A percentile compares a stretch with the other conserved stretches of the same genome.
Conservation (phyloP, 92 coral and sea anemone species). For the Epizoanthus scotinus region DNA sequence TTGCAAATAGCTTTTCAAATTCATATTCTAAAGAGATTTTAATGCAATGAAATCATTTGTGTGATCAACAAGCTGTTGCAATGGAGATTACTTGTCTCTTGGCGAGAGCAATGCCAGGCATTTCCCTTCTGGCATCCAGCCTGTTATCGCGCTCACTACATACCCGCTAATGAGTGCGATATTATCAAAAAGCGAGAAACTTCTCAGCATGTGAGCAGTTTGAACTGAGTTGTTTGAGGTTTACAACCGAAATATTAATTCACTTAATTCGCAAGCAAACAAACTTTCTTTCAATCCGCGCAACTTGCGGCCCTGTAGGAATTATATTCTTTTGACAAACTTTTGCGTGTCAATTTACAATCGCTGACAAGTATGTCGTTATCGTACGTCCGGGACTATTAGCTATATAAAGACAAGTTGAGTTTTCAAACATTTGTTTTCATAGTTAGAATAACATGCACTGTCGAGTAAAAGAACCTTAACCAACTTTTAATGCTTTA, state of each 20-base stretch:
- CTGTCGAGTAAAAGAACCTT: background rate
- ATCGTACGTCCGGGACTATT: constrained; percentile 25
- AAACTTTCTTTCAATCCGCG: background rate
- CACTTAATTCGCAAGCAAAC: background rate
- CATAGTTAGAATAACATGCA: constrained; percentile 7
- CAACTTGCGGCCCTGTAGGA: background rate
- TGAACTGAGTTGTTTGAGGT: background rate
- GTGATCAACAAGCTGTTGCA: constrained; percentile 38
- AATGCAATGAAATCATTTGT: constrained; percentile 17
- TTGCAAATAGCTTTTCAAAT: background rate
- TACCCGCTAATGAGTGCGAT: constrained; percentile 9
- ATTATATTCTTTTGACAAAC: background rate
- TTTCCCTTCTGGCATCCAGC: constrained; percentile 36
- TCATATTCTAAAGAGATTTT: background rate
- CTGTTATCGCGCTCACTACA: constrained; percentile 41
- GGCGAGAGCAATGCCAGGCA: constrained; percentile 28
- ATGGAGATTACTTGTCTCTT: constrained; percentile 25
- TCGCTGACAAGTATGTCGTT: constrained; percentile 36
- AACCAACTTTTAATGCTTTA: background rate
- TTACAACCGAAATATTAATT: background rate
- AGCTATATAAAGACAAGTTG: constrained; percentile 13
- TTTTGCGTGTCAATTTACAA: constrained; percentile 31
- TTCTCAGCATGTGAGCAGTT: constrained; percentile 23
- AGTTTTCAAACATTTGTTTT: constrained; percentile 11
- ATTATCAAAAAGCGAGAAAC: background rate